Percentiles rank a stretch among this genome's conserved stretches.
Evolutionary conservation across 2,888 invertebrate genomes (phyloP).

Genomic region (Leptura quadrifasciata): DNA sequence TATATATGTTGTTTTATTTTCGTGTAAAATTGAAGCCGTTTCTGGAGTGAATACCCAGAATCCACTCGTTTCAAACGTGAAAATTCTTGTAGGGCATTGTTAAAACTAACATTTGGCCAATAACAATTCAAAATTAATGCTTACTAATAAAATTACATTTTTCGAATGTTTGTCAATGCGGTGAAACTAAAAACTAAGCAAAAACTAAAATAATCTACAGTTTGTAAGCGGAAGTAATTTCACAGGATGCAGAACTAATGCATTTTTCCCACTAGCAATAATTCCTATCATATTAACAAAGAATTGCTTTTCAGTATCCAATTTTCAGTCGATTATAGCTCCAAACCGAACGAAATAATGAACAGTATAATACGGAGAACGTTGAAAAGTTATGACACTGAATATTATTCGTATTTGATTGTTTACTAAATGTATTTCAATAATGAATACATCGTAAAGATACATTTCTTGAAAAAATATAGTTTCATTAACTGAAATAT

Average conservation of each 20-base stretch:
- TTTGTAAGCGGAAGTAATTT: conserved; percentile 14
- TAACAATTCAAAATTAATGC: no score
- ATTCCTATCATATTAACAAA: conserved; percentile 9
- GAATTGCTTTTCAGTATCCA: conserved; percentile 15
- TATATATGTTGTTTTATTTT: no score
- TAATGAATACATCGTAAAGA: no score
- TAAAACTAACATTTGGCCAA: no score
- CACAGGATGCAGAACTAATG: conserved; percentile 8
- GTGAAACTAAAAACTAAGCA: conserved; percentile 12
- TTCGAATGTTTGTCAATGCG: background rate
- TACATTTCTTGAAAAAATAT: no score
- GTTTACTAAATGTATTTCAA: background rate
- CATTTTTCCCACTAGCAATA: conserved; percentile 15
- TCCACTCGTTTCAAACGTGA: no score
- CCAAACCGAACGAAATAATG: conserved; percentile 13
- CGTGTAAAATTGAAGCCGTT: no score
- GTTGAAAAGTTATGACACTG: background rate
- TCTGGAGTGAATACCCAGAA: no score
- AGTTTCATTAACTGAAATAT: no score
- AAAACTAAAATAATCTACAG: conserved; percentile 20
- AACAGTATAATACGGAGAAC: background rate
- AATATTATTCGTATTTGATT: background rate
- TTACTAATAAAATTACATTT: background rate
- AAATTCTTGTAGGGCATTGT: no score
- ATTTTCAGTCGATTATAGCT: background rate